Conservation (phyloP, 2,797 vertebrate genomes). For the Tympanoctomys barrerae region DNA sequence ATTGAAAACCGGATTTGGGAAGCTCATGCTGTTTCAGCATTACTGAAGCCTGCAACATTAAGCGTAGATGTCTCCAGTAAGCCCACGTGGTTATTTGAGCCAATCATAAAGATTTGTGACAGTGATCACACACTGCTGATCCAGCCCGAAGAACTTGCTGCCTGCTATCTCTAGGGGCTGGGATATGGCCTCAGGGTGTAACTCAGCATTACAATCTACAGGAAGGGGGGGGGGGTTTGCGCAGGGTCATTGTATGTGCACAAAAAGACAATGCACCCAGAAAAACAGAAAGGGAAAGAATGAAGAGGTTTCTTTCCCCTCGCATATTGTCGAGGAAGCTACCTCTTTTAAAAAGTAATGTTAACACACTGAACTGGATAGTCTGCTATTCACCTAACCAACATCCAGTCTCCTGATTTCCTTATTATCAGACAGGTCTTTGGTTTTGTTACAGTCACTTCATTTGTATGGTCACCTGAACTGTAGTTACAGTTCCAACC, state of each 20-base stretch:
- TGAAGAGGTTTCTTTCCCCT: neutral
- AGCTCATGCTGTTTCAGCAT: neutral
- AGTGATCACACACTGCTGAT: slow-evolving; percentile 2
- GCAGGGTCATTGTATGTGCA: neutral
- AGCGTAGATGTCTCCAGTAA: slow-evolving; percentile 3
- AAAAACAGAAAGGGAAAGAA: neutral
- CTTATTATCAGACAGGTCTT: neutral
- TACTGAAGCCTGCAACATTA: neutral
- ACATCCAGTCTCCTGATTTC: neutral
- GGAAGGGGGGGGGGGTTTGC: neutral
- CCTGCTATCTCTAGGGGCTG: slow-evolving; percentile 16
- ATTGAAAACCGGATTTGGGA: slow-evolving; percentile 54
- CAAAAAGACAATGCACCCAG: neutral
- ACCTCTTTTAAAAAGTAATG: neutral
- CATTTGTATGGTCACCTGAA: neutral
- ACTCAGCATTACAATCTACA: neutral
- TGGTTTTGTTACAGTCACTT: neutral
- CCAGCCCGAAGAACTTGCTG: neutral
- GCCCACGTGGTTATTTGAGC: neutral
- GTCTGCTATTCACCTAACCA: slow-evolving; percentile 3
- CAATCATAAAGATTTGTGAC: neutral
- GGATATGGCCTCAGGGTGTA: neutral
- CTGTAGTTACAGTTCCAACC: neutral
- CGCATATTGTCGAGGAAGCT: neutral
- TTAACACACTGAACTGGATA: neutral